phyloP scores from a whole-genome alignment of 2,797 vertebrate species.

The Ara ararauna region DNA sequence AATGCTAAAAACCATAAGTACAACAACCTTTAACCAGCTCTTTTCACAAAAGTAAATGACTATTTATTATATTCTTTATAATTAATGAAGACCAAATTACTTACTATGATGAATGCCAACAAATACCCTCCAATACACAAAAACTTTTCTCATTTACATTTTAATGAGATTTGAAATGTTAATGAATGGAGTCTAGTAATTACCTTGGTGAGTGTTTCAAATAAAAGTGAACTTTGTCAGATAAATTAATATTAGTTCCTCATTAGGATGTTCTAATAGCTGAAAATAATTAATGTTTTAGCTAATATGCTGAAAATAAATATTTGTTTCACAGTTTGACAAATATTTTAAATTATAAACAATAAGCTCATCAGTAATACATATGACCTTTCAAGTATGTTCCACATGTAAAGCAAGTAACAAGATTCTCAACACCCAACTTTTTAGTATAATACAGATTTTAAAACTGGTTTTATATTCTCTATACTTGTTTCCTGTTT shows the following conservation, averaged over 20 bases:
- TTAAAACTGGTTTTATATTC: neutral
- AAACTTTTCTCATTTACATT: constrained; percentile 69
- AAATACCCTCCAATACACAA: constrained; percentile 52
- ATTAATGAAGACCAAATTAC: constrained; percentile 59
- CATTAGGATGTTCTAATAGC: constrained; percentile 54
- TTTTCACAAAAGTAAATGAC: constrained; percentile 42
- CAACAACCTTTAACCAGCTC: constrained; percentile 52
- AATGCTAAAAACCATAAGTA: neutral
- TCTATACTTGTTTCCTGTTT: neutral
- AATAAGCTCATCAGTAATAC: constrained; percentile 3
- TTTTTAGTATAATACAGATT: neutral
- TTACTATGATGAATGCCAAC: constrained; percentile 55
- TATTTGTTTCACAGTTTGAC: constrained; percentile 40
- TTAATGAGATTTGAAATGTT: constrained; percentile 76
- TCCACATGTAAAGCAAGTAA: neutral
- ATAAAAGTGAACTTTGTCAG: constrained; percentile 67
- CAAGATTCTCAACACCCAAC: neutral
- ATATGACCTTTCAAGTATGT: neutral
- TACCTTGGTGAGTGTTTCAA: constrained; percentile 47
- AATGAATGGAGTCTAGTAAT: constrained; percentile 71
- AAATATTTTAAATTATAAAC: constrained; percentile 50
- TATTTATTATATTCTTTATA: constrained; percentile 53
- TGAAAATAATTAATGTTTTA: constrained; percentile 71
- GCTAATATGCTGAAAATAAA: constrained; percentile 55
- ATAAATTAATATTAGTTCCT: constrained; percentile 65